These are phyloP conservation scores for Cephus rjabovi DNA, from an alignment of 2,888 invertebrate species.

Conservation along the genomic window DNA sequence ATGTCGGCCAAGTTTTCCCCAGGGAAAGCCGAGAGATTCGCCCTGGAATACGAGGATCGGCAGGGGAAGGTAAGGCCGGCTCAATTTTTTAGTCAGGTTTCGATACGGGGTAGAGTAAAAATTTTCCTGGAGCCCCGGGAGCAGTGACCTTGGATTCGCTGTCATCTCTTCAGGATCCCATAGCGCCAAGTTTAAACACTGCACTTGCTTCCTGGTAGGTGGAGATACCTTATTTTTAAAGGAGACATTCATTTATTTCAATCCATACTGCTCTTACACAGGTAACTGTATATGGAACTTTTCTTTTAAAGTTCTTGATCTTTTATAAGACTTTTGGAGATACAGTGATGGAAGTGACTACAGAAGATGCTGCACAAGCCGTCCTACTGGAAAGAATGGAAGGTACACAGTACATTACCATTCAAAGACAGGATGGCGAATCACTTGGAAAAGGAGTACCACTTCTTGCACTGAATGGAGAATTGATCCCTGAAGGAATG, in stretches of 20 bases:
- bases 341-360: constrained; percentile 56
- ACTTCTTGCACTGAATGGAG: constrained; percentile 58
- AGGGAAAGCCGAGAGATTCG: constrained; percentile 25
- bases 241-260: too few species aligned
- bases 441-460: constrained; percentile 59
- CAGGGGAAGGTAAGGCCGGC: constrained; percentile 30
- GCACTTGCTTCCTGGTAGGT: too few species aligned
- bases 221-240: too few species aligned
- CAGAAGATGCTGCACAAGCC: constrained; percentile 60
- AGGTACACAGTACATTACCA: constrained; percentile 64
- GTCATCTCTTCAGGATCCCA: constrained; percentile 44
- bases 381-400: constrained; percentile 62
- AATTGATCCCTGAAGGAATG: constrained; percentile 62
- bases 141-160: constrained; percentile 62
- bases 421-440: constrained; percentile 62
- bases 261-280: too few species aligned
- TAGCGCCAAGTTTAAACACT: constrained; percentile 32
- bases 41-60: constrained; percentile 13
- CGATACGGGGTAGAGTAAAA: constrained; percentile 25
- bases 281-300: too few species aligned
- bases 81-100: constrained; percentile 14
- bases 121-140: constrained; percentile 45
- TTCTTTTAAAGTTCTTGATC: too few species aligned
- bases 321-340: too few species aligned
- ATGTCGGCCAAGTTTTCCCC: constrained; percentile 42